Evolutionary conservation across 2,113 vertebrate genomes (phyloP), one percentile per base, ranked within the genome.

Genomic region (Bothrops jararaca): DNA sequence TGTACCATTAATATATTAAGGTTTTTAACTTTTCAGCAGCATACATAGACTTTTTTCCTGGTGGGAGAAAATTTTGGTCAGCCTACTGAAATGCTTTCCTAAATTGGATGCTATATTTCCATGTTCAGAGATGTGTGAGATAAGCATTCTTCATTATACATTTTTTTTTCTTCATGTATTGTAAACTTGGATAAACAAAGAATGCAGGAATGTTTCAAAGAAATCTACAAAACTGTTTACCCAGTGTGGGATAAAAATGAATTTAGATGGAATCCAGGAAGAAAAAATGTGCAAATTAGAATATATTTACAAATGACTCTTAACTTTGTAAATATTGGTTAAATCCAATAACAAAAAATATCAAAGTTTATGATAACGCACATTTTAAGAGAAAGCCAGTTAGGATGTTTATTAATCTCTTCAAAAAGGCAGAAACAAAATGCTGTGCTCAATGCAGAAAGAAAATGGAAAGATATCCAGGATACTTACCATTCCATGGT

Each of bases 401-500:
- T 69, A 5, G 12, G 12, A n/a, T n/a, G 29, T 69, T 15, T 69
- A 1, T 15, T 69, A 34, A 69, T 34, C 29, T 34, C n/a, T 34
- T 74, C n/a, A 74, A 34, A 74, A 39, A 80, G 15, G 18, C 69
- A 80, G 34, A 34, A 80, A 80, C 26, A 29, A 29, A 29, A 29
- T 29, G 9, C 26, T 60, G 58, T 60, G 26, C 58, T 80, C 6
- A 80, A 80, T 8, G 2, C n/a, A 80, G n/a, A 39, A 80, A 80
- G 15, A 39, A 80, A 39, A 9, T 80, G 18, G 86, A 10, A 42
- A 39, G 15, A 80, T 39, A 80, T 80, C 34, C 34, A 39, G 29
- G 18, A 0, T 90, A 96, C 95, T 98, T 96, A 98, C 98, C 97
- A 98, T 94, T 87, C 90, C 23, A 0, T 97, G 95, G 95, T 98